phyloP scores from a whole-genome alignment of 2,797 vertebrate genomes.

The Xenentodon cancila region DNA sequence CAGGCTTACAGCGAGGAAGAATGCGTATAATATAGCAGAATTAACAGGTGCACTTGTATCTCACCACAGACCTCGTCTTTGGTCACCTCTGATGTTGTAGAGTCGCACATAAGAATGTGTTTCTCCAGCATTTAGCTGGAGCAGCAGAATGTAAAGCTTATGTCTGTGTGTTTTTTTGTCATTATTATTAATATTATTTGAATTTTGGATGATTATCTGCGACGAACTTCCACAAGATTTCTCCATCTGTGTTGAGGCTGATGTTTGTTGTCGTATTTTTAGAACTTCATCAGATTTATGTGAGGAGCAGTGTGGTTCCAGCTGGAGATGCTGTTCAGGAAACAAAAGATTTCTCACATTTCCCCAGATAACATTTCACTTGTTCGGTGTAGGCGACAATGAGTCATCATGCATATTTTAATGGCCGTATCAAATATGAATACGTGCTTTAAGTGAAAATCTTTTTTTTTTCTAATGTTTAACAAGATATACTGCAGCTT shows the following conservation, averaged over 20 bases:
- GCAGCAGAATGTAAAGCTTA: not conserved
- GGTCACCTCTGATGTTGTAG: conserved; percentile 52
- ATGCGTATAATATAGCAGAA: conserved; percentile 30
- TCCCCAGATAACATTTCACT: conserved; percentile 46
- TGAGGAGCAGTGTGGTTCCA: conserved; percentile 44
- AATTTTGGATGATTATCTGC: conserved; percentile 12
- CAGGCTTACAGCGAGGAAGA: conserved; percentile 28
- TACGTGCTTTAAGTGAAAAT: conserved; percentile 10
- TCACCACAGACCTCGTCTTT: conserved; percentile 34
- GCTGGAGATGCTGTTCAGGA: conserved; percentile 60
- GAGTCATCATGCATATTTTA: conserved; percentile 29
- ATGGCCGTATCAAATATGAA: conserved; percentile 6
- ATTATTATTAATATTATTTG: not conserved
- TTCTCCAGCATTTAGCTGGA: conserved; percentile 17
- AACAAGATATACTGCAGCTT: too few relatives aligned
- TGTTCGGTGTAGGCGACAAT: conserved; percentile 22
- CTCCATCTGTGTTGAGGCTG: not conserved
- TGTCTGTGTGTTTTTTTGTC: not conserved
- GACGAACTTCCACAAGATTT: conserved; percentile 11
- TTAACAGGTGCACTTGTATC: conserved; percentile 48
- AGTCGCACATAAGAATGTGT: conserved; percentile 45
- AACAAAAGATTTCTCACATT: conserved; percentile 63
- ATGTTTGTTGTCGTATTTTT: conserved; percentile 39
- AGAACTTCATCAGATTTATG: conserved; percentile 54
- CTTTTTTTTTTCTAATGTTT: too few relatives aligned